Evolutionary conservation across 2,797 vertebrate species (phyloP), one percentile per base, ranked within the genome.

Genomic region (Loriculus beryllinus): DNA sequence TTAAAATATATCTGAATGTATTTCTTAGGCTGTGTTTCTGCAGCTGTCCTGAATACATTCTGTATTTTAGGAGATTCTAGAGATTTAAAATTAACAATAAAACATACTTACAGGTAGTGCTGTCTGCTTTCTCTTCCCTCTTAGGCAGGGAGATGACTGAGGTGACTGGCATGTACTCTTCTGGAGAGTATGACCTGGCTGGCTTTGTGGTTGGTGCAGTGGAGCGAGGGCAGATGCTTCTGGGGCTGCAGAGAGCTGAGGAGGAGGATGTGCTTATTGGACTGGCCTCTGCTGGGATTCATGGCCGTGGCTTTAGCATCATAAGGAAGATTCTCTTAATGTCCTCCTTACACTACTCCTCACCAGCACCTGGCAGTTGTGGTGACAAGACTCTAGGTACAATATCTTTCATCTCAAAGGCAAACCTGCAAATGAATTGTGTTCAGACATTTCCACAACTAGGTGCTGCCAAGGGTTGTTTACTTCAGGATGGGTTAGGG

Each of bases 161-260:
- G 71, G 97, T 97, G 97, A 97, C 98, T 0, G 97, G 98, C 3
- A 86, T 98, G 39, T 93, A 80, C 65, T 82, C 96, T 18, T 25
- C 96, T 0, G 98, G 98, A 5, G 98, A 97, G 92, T 98, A 98
- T 28, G 98, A 98, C 84, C 97, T 99, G 84, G 98, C 98, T 0
- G 99, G 99, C 29, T 99, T 99, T 97, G 98, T 96, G 2, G 98
- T 99, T 2, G 98, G 99, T 1, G 98, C 98, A 0, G 97, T 98
- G 94, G 98, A 99, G 95, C 97, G 98, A 4, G 97, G 95, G 3
- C 91, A 95, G 33, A 33, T 98, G 59, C 96, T 98, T 81, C 98
- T 98, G 51, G 92, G 97, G 68, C 94, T 98, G 64, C 96, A 84
- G 26, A 96, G 97, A 82, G 98, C 99, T 47, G 25, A 88, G 1